phyloP scores from a whole-genome alignment of 2,797 vertebrate species.

The Luscinia luscinia region DNA sequence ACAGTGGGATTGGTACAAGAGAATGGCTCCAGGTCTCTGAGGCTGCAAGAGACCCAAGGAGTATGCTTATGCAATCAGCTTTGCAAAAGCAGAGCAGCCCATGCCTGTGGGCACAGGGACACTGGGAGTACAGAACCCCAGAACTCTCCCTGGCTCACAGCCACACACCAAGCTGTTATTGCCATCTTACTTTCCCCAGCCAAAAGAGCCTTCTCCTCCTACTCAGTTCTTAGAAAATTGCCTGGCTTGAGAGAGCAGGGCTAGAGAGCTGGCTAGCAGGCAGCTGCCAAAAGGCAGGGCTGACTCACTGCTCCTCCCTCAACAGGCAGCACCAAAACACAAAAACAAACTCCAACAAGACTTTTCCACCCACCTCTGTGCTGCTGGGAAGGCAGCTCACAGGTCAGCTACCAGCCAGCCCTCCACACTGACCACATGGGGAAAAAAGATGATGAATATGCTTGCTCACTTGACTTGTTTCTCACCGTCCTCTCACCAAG shows the following conservation, averaged over 20 bases:
- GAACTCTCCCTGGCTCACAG: not conserved
- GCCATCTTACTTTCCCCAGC: not conserved
- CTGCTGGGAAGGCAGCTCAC: constrained; percentile 1
- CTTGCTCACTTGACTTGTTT: not conserved
- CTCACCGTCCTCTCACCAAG: not conserved
- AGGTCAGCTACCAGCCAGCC: not conserved
- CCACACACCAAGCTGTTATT: not conserved
- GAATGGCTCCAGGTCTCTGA: not conserved
- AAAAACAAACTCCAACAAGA: not conserved
- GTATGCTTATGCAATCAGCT: not conserved
- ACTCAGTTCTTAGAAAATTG: not conserved
- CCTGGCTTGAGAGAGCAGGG: not conserved
- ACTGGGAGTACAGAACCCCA: not conserved
- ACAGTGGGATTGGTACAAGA: accelerated
- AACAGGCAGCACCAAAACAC: not conserved
- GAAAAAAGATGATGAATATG: not conserved
- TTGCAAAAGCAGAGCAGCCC: not conserved
- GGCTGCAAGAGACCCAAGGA: not conserved
- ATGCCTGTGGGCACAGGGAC: not conserved
- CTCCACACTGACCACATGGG: accelerated
- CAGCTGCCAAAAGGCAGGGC: not conserved
- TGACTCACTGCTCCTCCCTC: not conserved
- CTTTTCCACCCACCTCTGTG: not conserved
- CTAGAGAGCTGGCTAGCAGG: not conserved
- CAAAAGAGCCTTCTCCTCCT: not conserved